A percentile compares a stretch with the other conserved stretches of the same genome.
These are phyloP conservation scores for Chionis minor DNA, from an alignment of 2,113 vertebrate genomes.

Conservation along the genomic window DNA sequence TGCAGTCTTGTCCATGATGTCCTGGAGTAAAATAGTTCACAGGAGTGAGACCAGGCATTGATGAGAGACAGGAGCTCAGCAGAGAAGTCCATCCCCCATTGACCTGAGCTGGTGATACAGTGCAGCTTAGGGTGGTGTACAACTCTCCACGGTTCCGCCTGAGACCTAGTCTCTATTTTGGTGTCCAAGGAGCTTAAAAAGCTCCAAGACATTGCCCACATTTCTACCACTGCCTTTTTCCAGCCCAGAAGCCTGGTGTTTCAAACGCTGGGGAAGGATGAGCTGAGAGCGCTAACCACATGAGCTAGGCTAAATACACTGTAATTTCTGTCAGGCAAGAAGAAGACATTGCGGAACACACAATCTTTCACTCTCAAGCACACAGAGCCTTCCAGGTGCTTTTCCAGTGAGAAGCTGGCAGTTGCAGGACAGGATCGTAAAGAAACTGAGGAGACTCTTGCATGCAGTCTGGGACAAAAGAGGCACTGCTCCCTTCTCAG, in stretches of 20 bases:
- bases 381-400: not conserved
- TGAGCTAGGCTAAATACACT: not conserved
- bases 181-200: not conserved
- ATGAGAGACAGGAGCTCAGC: not conserved
- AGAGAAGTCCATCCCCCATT: not conserved
- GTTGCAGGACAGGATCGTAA: not conserved
- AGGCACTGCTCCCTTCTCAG: not conserved
- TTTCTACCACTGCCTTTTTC: not conserved
- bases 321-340: not conserved
- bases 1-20: not conserved
- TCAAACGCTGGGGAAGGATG: not conserved
- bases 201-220: not conserved
- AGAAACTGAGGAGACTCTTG: not conserved
- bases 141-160: not conserved
- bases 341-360: not conserved
- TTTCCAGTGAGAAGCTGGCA: not conserved
- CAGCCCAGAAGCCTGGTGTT: not conserved
- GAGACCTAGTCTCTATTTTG: not conserved
- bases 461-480: not conserved
- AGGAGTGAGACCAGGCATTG: not conserved
- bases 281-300: fast-evolving
- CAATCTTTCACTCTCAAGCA: not conserved
- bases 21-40: not conserved
- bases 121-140: not conserved
- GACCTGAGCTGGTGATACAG: not conserved